These are phyloP conservation scores for Brenthis hecate DNA, from an alignment of 2,888 invertebrate species.

Conservation along the genomic window DNA sequence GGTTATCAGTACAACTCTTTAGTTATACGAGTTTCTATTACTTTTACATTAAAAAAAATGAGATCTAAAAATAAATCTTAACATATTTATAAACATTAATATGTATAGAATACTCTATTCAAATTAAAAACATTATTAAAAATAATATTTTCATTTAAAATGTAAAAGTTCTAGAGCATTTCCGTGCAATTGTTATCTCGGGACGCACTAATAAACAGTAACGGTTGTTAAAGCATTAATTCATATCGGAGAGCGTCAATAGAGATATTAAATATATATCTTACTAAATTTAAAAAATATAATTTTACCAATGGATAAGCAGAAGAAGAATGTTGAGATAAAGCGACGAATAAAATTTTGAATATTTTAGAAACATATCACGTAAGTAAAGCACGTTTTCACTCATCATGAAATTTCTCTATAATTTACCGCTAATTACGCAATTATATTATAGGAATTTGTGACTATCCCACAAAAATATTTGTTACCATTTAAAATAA, in stretches of 20 bases:
- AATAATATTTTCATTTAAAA: conserved; percentile 8
- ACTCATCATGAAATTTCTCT: background rate
- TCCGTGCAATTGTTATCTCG: conserved; percentile 35
- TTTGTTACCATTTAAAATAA: too few relatives aligned
- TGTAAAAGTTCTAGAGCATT: conserved; percentile 32
- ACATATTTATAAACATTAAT: too few relatives aligned
- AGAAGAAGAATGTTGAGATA: background rate
- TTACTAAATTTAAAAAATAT: background rate
- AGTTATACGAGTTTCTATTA: background rate
- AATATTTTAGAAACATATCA: too few relatives aligned
- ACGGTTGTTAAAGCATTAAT: conserved; percentile 47
- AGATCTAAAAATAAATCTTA: too few relatives aligned
- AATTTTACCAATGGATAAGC: background rate
- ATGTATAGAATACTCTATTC: too few relatives aligned
- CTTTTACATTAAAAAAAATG: background rate
- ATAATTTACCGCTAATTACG: background rate
- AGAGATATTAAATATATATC: background rate
- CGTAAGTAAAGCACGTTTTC: too few relatives aligned
- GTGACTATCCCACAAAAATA: background rate
- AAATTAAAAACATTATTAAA: too few relatives aligned
- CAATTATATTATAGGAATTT: conserved; percentile 5
- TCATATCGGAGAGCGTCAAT: conserved; percentile 18
- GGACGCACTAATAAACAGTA: conserved; percentile 51
- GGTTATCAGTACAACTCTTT: conserved; percentile 12
- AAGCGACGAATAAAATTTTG: too few relatives aligned